phyloP scores from a whole-genome alignment of 1,140 invertebrate genomes.

The Frieseomelitta varia region DNA sequence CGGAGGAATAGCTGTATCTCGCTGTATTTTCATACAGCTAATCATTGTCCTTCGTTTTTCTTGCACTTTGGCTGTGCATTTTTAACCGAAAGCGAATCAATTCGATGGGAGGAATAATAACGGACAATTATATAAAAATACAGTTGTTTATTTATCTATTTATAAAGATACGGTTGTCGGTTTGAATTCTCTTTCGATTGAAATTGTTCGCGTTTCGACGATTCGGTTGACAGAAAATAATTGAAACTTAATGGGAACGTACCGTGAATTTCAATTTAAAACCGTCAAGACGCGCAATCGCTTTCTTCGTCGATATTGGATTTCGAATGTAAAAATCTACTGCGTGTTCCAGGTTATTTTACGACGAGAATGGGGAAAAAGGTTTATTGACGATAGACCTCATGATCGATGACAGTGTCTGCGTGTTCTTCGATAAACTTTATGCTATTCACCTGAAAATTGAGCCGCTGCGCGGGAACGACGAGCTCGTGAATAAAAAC shows the following conservation, averaged over 20 bases:
- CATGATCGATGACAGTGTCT: constrained; percentile 38
- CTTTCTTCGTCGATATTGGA: neutral
- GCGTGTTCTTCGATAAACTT: constrained; percentile 45
- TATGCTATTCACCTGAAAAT: constrained; percentile 21
- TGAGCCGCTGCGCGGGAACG: neutral
- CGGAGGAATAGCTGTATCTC: neutral
- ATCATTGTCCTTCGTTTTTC: neutral
- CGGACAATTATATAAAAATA: neutral
- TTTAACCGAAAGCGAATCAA: neutral
- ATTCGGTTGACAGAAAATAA: neutral
- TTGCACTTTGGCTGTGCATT: neutral
- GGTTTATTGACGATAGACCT: constrained; percentile 1
- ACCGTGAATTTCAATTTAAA: neutral
- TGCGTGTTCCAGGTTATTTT: constrained; percentile 4
- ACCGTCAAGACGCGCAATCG: too few relatives aligned
- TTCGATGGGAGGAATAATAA: neutral
- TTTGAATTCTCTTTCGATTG: neutral
- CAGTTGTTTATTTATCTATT: too few relatives aligned
- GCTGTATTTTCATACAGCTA: neutral
- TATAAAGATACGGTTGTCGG: neutral
- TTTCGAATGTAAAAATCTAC: constrained; percentile 12
- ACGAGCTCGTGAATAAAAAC: neutral
- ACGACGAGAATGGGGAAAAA: neutral
- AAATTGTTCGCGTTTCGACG: neutral
- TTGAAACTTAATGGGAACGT: neutral